These are phyloP conservation scores for Rhizomys pruinosus DNA, from an alignment of 2,113 vertebrate genomes.

Conservation along the genomic window DNA sequence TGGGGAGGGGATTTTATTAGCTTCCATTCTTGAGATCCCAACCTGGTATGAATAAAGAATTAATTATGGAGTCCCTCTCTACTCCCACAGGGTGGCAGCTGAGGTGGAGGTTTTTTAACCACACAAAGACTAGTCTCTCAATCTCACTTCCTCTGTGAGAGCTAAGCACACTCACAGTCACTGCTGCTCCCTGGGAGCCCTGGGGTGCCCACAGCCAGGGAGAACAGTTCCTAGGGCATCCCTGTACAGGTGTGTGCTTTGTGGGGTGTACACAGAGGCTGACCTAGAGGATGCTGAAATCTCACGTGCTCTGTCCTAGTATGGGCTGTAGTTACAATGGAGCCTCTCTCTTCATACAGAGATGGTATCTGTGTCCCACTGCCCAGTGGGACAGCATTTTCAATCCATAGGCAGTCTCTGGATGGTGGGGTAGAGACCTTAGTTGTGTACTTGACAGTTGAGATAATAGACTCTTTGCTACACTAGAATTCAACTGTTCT, in stretches of 20 bases:
- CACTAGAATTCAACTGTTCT: not conserved
- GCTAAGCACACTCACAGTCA: not conserved
- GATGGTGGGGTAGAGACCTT: not conserved
- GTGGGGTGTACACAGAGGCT: not conserved
- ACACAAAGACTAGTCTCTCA: not conserved
- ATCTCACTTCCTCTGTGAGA: not conserved
- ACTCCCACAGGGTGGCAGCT: not conserved
- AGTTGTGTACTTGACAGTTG: not conserved
- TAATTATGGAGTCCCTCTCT: not conserved
- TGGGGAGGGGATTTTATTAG: not conserved
- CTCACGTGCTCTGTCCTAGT: not conserved
- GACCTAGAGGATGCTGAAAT: not conserved
- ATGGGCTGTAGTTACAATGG: not conserved
- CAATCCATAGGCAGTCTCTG: not conserved
- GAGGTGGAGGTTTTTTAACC: conserved; percentile 19
- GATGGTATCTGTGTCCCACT: not conserved
- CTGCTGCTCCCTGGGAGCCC: not conserved
- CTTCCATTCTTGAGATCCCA: conserved; percentile 56
- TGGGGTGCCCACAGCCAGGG: not conserved
- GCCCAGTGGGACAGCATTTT: not conserved
- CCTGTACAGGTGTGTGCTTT: not conserved
- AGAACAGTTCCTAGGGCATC: not conserved
- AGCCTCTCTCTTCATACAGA: not conserved
- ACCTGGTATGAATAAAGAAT: not conserved
- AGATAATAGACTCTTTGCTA: not conserved